Base-by-base conservation (phyloP, 2,797 vertebrate species). In the Urocyon cinereoargenteus region DNA sequence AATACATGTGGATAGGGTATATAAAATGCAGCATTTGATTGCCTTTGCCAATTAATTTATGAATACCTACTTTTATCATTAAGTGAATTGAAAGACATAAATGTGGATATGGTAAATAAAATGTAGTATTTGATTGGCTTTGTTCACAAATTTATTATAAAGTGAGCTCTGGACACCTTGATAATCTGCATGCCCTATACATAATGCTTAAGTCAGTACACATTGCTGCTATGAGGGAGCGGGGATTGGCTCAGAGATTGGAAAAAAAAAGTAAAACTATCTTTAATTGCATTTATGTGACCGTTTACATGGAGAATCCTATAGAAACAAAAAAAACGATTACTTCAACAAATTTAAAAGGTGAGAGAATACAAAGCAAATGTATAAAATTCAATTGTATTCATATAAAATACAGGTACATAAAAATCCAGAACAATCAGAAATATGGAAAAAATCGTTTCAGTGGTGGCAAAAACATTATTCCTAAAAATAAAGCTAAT, bases 21-120 rank as follows among this genome's bases (percentile, higher is more conserved):
- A 79, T 72, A 72, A 85, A 90, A 93, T 64, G 40, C 6, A 86
- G 49, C 15, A 91, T 26, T 94, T 94, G 59, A 82, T 26, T 51
- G n/a, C 4, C 31, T 91, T 73, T 94, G 55, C 6, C 62, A 22
- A 31, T 57, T 49, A 81, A 90, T 72, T 73, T 93, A 75, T n/a
- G 5, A 90, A 62, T 11, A 45, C 15, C 19, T 18, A 61, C 14
- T 55, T 70, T 70, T 13, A 64, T 2, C 40, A 62, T 34, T 78
- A 34, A 40, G 9, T 78, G 62, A 93, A 78, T 1, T 85, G 53
- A 85, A 18, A 92, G 11, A 88, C 26, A 12, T 61, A 70, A 85
- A 77, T 70, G 40, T 78, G 28, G 34, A 59, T 77, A 59, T 61
- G 26, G 28, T 84, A 85, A 31, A 89, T 78, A 89, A 83, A 92